phyloP scores from a whole-genome alignment of 2,113 vertebrate species.

The Morphnarchus princeps region DNA sequence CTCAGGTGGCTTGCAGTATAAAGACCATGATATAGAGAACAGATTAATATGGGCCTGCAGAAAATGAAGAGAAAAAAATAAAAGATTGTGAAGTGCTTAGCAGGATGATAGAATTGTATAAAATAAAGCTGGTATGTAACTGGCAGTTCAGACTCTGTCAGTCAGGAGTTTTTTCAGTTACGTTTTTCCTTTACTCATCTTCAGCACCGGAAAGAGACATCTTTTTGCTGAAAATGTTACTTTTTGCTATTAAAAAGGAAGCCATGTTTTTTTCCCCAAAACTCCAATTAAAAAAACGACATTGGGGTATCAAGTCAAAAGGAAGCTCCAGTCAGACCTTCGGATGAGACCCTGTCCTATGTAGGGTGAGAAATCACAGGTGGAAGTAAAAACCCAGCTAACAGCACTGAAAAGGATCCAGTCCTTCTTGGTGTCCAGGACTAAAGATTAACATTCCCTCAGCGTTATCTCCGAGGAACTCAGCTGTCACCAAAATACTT shows the following conservation, averaged over 20 bases:
- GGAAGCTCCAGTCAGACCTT: not conserved
- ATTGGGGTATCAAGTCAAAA: not conserved
- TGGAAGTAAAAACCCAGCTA: not conserved
- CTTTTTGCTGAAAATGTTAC: not conserved
- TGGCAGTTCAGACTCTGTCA: not conserved
- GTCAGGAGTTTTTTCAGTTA: not conserved
- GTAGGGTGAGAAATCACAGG: accelerated
- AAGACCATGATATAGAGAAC: not conserved
- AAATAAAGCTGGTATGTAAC: not conserved
- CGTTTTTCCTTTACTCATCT: not conserved
- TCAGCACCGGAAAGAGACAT: not conserved
- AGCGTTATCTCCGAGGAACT: accelerated
- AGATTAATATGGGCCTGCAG: not conserved
- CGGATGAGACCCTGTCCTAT: not conserved
- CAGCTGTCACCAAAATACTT: not conserved
- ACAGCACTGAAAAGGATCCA: not conserved
- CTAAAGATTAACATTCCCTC: not conserved
- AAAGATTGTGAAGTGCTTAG: not conserved
- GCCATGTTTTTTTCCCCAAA: accelerated
- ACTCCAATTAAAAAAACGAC: not conserved
- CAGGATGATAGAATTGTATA: not conserved
- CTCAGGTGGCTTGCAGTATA: not conserved
- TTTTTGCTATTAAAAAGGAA: not conserved
- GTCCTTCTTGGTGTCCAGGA: not conserved
- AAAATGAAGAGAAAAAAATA: not conserved